Conservation (phyloP, 2,797 vertebrate genomes). For the Chrosomus eos region DNA sequence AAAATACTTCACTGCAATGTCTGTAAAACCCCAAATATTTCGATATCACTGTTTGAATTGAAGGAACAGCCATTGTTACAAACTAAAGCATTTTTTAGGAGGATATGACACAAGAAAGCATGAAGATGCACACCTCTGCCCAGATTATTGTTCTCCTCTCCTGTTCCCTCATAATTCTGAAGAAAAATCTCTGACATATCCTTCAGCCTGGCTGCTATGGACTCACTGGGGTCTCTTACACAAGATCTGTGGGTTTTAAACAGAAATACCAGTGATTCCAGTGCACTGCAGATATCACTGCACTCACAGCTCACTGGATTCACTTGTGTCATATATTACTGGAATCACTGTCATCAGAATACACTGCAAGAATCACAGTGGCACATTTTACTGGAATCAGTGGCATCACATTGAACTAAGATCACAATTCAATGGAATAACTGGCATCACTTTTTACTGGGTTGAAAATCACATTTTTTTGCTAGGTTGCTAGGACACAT, state of each 20-base stretch:
- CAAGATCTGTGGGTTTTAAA: conserved; percentile 76
- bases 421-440: neutral
- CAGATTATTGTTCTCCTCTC: conserved; percentile 74
- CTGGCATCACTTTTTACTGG: too few relatives aligned
- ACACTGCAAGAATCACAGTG: neutral
- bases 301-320: neutral
- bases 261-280: neutral
- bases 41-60: neutral
- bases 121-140: conserved; percentile 78
- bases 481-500: too few relatives aligned
- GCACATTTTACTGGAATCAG: neutral
- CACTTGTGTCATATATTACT: neutral
- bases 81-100: neutral
- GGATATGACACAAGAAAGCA: neutral
- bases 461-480: too few relatives aligned
- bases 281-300: neutral
- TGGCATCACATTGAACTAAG: neutral
- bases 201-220: conserved; percentile 84
- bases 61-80: neutral
- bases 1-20: conserved; percentile 87
- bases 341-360: neutral
- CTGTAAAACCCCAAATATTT: conserved; percentile 67
- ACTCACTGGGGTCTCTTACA: conserved; percentile 87
- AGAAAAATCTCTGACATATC: conserved; percentile 88
- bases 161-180: conserved; percentile 74